These are phyloP conservation scores for Yponomeuta plumbellus DNA, from an alignment of 2,888 invertebrate genomes.

Conservation along the genomic window DNA sequence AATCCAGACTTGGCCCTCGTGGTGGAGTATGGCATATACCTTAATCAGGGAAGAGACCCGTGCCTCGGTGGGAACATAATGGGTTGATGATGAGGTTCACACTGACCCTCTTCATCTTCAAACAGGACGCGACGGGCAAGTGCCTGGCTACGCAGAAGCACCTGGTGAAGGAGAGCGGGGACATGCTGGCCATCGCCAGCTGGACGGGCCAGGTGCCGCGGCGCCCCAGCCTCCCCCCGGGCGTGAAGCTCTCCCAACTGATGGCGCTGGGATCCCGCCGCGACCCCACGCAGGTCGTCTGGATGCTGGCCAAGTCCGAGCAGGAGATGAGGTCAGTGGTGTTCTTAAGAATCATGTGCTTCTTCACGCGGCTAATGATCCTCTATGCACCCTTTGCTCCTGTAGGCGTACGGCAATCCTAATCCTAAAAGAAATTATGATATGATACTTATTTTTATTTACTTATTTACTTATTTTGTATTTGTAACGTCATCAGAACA, in stretches of 20 bases:
- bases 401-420: too few relatives aligned
- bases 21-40: too few relatives aligned
- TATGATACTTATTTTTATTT: too few relatives aligned
- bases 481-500: too few relatives aligned
- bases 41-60: too few relatives aligned
- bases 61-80: too few relatives aligned
- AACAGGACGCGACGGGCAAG: slow-evolving; percentile 69
- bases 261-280: slow-evolving; percentile 84
- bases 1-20: too few relatives aligned
- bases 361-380: too few relatives aligned
- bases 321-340: slow-evolving; percentile 84
- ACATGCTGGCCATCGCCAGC: slow-evolving; percentile 87
- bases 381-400: too few relatives aligned
- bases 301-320: slow-evolving; percentile 88
- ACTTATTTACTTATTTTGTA: too few relatives aligned
- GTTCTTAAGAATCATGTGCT: background rate
- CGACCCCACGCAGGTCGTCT: slow-evolving; percentile 83
- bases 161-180: slow-evolving; percentile 86
- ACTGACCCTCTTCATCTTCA: background rate
- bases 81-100: too few relatives aligned
- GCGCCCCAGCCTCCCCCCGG: slow-evolving; percentile 82
- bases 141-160: slow-evolving; percentile 70
- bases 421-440: too few relatives aligned
- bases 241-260: slow-evolving; percentile 82
- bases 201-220: slow-evolving; percentile 88